Evolutionary conservation across 2,888 invertebrate genomes (phyloP).

Genomic region (Rhagium mordax): DNA sequence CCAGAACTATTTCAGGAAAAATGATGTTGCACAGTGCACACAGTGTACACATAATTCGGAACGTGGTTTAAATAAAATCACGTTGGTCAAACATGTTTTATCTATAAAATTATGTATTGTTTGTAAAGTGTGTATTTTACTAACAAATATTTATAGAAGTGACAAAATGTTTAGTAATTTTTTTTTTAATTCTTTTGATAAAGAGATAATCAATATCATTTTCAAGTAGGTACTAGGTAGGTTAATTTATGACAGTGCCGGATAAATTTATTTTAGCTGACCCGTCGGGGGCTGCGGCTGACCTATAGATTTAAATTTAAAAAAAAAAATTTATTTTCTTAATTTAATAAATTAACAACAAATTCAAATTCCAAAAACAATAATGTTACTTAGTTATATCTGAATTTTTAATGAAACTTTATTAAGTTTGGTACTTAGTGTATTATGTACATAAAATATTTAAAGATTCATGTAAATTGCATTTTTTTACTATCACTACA

Average conservation of each 20-base stretch:
- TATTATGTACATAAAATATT: no score
- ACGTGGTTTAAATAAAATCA: not conserved
- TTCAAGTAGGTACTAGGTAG: not conserved
- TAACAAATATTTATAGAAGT: slow-evolving; percentile 8
- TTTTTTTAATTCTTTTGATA: not conserved
- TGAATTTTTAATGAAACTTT: no score
- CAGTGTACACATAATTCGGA: not conserved
- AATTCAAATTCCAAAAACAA: not conserved
- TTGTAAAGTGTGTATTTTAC: not conserved
- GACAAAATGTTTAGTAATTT: slow-evolving; percentile 3
- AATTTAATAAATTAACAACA: not conserved
- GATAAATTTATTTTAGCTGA: not conserved
- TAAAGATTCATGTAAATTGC: no score
- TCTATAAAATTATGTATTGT: slow-evolving; percentile 7
- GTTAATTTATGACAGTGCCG: not conserved
- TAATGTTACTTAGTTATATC: no score
- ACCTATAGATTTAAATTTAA: not conserved
- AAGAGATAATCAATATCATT: not conserved
- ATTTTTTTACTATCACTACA: no score
- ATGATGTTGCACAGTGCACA: not conserved
- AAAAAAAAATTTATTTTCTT: not conserved
- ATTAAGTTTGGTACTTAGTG: no score
- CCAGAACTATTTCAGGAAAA: no score
- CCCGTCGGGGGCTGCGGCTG: no score
- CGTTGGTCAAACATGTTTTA: not conserved